These are phyloP conservation scores for Diceros bicornis DNA, from an alignment of 2,797 vertebrate genomes.

Conservation along the genomic window DNA sequence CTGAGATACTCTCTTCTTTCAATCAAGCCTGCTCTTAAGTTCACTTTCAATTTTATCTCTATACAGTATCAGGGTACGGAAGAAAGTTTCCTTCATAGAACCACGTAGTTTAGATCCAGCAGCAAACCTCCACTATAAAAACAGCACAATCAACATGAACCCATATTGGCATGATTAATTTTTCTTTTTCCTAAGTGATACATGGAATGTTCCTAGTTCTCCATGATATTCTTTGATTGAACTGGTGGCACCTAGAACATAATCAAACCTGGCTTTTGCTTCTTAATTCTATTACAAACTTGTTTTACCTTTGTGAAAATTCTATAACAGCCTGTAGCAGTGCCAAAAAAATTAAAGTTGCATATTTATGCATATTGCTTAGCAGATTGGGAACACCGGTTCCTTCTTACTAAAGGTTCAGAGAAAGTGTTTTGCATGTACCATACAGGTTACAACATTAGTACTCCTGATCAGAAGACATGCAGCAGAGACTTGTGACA, in stretches of 20 bases:
- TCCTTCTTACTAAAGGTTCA: conserved; percentile 32
- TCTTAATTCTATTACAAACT: conserved; percentile 54
- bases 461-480: not conserved
- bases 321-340: not conserved
- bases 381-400: not conserved
- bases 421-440: conserved; percentile 39
- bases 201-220: not conserved
- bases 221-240: not conserved
- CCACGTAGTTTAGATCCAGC: not conserved
- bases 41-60: not conserved
- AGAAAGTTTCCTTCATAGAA: not conserved
- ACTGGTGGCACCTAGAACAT: not conserved
- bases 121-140: not conserved
- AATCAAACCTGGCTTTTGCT: not conserved
- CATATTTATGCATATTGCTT: conserved; percentile 19
- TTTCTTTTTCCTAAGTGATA: not conserved
- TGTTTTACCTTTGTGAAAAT: conserved; percentile 51
- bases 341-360: conserved; percentile 46
- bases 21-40: not conserved
- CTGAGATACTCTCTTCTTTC: not conserved
- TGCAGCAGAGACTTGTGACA: not conserved
- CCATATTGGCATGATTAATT: not conserved
- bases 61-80: not conserved
- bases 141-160: not conserved
- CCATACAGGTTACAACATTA: not conserved